Conservation (phyloP, 2,888 invertebrate species). For the Drosophila yooni region DNA sequence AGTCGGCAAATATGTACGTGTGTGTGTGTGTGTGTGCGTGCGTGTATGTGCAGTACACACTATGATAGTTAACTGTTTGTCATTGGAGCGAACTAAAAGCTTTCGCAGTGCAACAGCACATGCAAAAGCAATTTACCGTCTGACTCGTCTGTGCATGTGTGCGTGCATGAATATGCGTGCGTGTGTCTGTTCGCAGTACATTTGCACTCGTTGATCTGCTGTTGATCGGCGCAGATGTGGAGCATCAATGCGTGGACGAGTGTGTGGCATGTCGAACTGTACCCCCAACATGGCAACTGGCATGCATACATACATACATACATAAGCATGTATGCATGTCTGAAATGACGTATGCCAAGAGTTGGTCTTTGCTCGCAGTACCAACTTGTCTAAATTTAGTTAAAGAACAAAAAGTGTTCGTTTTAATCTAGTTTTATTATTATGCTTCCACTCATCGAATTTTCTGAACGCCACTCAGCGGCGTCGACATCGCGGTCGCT, state of each 20-base stretch:
- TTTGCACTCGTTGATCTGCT: constrained; percentile 44
- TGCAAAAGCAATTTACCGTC: constrained; percentile 33
- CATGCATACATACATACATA: constrained; percentile 1
- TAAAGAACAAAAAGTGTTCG: constrained; percentile 42
- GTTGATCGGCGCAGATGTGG: constrained; percentile 10
- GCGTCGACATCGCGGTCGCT: constrained; percentile 12
- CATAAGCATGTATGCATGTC: constrained; percentile 4
- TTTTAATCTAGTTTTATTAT: constrained; percentile 36
- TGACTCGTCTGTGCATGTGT: constrained; percentile 1
- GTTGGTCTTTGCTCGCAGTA: constrained; percentile 53
- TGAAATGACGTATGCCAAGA: constrained; percentile 59
- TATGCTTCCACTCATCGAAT: constrained; percentile 49
- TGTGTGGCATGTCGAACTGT: constrained; percentile 56
- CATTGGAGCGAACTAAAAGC: constrained; percentile 34
- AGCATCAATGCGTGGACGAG: constrained; percentile 24
- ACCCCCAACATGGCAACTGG: constrained; percentile 34
- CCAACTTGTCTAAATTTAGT: constrained; percentile 62
- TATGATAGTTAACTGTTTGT: constrained; percentile 37
- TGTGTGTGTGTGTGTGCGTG: neutral
- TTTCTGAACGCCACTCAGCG: constrained; percentile 38
- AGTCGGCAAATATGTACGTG: constrained; percentile 10
- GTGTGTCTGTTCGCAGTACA: constrained; percentile 24
- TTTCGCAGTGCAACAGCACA: constrained; percentile 27
- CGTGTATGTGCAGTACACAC: constrained; percentile 5
- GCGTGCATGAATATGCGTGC: constrained; percentile 1